Base-by-base conservation (phyloP, 1,140 invertebrate species). In the Dinothrombium tinctorium region DNA sequence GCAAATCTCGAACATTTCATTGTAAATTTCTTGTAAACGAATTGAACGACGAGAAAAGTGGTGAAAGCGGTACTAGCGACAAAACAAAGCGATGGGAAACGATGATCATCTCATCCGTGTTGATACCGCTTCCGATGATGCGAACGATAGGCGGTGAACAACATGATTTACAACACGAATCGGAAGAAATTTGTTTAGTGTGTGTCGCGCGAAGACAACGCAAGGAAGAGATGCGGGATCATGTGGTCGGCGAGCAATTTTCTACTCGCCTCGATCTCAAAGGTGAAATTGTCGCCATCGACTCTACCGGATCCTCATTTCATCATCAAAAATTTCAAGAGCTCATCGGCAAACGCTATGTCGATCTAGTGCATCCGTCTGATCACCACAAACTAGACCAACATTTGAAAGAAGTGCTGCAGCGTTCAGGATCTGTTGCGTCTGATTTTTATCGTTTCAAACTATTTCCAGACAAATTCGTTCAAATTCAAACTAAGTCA, bases 251-350 rank as follows among this genome's bases (percentile, higher is more conserved):
- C 49, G 78, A 86, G 59, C 79, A 86, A 58, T 86, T 92, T 60
- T 80, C 81, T 51, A 80, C 87, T 54, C 81, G 81, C 64, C 66
- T 90, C 54, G 81, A 89, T 61, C 65, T 69, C 43, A 68, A 70
- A 51, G 81, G 79, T 41, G 81, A 74, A 59, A 80, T 94, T 50
- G 66, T 82, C 49, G 68, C 63, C 47, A 59, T 80, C 46, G 79
- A 86, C 58, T 68, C 67, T 14, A 33, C 56, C 69, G 53, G 69
- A 72, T 45, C n/a, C n/a, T n/a, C n/a, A n/a, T n/a, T n/a, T n/a
- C n/a, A n/a, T n/a, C n/a, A n/a, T n/a, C n/a, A n/a, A n/a, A n/a
- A n/a, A n/a, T n/a, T n/a, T n/a, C n/a, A n/a, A n/a, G n/a, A n/a
- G n/a, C n/a, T n/a, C n/a, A n/a, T n/a, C n/a, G n/a, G n/a, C n/a